Base-by-base conservation (phyloP, 2,888 invertebrate species). In the Harpalus rubripes region DNA sequence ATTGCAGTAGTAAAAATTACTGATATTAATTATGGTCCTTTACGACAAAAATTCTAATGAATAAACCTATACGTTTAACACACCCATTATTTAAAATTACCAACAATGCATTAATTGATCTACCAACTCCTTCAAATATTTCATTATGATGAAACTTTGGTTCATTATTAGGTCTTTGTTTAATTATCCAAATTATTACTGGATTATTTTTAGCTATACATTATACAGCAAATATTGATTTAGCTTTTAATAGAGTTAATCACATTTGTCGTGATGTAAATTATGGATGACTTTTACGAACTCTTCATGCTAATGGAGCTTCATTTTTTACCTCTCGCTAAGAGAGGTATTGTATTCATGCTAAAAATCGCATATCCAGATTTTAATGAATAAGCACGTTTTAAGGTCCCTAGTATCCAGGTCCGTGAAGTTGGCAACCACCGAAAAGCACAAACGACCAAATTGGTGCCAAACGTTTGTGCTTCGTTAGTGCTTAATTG, bases 241-340 rank as follows among this genome's bases (percentile, higher is more conserved):
- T 93, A 91, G 94, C 95, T 0, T 95, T 95, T 92, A 91, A 92
- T 88, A 95, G 94, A 88, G 92, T 95, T 52, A 92, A 93, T 87
- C 95, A 95, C 90, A 95, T 95, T 91, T 93, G 93, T 41, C 94
- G 95, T 89, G 93, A 95, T 92, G 93, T 95, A 86, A 95, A 95
- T 89, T 93, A 93, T 89, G 95, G 95, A 0, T 95, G 95, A 93
- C 87, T 95, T 90, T 90, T 95, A 83, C 32, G 32, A 32, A 32
- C 32, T 32, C 32, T 32, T 5, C 95, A 96, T 88, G 94, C 95
- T 76, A 96, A 96, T 90, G 95, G 95, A 65, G 95, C 95, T 61
- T 95, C 95, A 44, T 92, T 95, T 88, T n/a, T n/a, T n/a, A n/a
- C n/a, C n/a, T n/a, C n/a, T n/a, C n/a, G n/a, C n/a, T n/a, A n/a